Evolutionary conservation across 1,140 invertebrate genomes (phyloP), one percentile per base, ranked within the genome.

Genomic region (Hycleus cichorii): DNA sequence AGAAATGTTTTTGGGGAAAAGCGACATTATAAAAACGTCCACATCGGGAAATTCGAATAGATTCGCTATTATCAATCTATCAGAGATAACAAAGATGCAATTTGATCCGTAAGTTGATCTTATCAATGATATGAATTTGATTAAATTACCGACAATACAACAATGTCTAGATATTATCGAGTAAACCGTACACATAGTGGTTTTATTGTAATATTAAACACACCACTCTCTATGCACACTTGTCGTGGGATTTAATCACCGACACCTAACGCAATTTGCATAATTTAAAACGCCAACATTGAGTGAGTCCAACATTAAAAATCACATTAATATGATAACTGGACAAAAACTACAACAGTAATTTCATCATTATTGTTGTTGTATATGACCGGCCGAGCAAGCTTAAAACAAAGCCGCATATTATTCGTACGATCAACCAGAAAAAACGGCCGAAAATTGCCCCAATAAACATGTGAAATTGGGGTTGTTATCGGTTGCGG

Each of bases 181-280:
- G 50, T 52, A 40, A 52, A 43, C 45, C 50, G 43, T 43, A 43
- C 40, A 32, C 45, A 52, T 40, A 52, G 50, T 53, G 42, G 32
- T 32, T 53, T 53, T 53, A 45, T 53, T 53, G 51, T 45, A 53
- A 53, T 53, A 32, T 32, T 53, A 53, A 53, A 53, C 46, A 53
- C 45, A 25, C 46, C 42, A 46, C 51, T 44, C 44, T 44, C 51
- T 45, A 53, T 53, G 51, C 51, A 53, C 46, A 45, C 51, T 44
- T 53, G 51, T 53, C 42, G 51, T 53, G 42, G 42, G 26, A 53
- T 53, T 53, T 53, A 53, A 53, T 53, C 46, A 53, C 51, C 39
- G 39, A 53, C 51, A 53, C 51, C 51, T 53, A 53, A 53, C 51
- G 39, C 40, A 18, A 45, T 53, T 53, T 53, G 26, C 25, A 53